Conservation (phyloP, 2,113 vertebrate species). For the Sakesphorus luctuosus region DNA sequence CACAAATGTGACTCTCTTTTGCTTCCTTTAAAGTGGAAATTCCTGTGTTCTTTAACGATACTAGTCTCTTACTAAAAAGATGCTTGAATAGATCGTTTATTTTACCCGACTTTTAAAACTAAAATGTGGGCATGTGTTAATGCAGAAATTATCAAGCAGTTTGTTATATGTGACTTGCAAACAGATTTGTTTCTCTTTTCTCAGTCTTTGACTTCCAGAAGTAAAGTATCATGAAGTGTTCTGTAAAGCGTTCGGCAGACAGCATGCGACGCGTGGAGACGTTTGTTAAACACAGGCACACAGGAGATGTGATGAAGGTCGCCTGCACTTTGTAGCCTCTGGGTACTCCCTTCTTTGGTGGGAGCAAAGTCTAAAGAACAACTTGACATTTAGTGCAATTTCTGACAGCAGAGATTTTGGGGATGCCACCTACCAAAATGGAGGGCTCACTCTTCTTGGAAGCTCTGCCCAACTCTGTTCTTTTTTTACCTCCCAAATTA, state of each 20-base stretch:
- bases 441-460: not conserved
- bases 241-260: not conserved
- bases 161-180: not conserved
- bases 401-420: not conserved
- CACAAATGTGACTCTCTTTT: not conserved
- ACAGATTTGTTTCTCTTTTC: not conserved
- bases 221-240: not conserved
- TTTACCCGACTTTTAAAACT: not conserved
- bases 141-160: not conserved
- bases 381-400: not conserved
- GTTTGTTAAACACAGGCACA: not conserved
- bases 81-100: not conserved
- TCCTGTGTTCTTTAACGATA: rapidly evolving
- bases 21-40: not conserved
- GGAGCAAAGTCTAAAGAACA: not conserved
- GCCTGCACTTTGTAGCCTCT: not conserved
- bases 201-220: not conserved
- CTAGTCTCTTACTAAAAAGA: not conserved
- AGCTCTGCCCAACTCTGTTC: not conserved
- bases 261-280: not conserved
- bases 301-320: not conserved
- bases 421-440: not conserved
- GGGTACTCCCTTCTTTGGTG: not conserved
- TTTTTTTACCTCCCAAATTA: not conserved
- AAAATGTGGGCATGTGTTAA: not conserved